Conservation (phyloP, 1,140 invertebrate genomes). For the Spodoptera litura region DNA sequence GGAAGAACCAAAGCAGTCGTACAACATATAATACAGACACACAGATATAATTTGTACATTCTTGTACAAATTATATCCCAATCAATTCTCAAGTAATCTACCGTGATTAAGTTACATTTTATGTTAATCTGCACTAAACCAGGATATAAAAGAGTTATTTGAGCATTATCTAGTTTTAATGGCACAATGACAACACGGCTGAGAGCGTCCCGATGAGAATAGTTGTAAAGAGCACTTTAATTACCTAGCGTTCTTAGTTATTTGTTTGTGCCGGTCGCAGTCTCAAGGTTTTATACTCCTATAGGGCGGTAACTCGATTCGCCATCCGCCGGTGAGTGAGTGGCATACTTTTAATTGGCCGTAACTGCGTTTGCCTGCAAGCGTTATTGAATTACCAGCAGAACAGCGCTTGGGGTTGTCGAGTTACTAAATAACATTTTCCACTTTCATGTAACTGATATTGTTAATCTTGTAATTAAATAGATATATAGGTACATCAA, state of each 20-base stretch:
- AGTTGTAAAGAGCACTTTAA: constrained; percentile 64
- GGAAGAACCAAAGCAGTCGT: neutral
- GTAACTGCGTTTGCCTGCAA: constrained; percentile 83
- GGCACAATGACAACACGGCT: constrained; percentile 25
- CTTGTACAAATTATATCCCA: too few relatives aligned
- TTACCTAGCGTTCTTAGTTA: constrained; percentile 63
- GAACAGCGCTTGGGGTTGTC: constrained; percentile 65
- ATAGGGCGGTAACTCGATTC: constrained; percentile 78
- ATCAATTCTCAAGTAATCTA: neutral
- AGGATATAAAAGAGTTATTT: constrained; percentile 9
- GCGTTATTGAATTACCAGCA: constrained; percentile 82
- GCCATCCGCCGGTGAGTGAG: constrained; percentile 71
- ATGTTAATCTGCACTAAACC: neutral
- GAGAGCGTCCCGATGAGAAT: constrained; percentile 55
- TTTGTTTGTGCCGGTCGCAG: constrained; percentile 61
- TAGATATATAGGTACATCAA: too few relatives aligned
- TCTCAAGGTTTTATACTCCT: constrained; percentile 66
- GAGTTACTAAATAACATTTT: constrained; percentile 61
- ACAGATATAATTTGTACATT: neutral
- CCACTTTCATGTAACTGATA: constrained; percentile 15
- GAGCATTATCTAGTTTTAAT: constrained; percentile 32
- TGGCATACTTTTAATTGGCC: constrained; percentile 85
- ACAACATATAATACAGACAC: too few relatives aligned
- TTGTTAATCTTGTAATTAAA: too few relatives aligned
- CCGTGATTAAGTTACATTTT: neutral